Percentiles rank a stretch among this genome's conserved stretches.
Conservation (phyloP, 2,113 vertebrate genomes). For the Balaenoptera acutorostrata region DNA sequence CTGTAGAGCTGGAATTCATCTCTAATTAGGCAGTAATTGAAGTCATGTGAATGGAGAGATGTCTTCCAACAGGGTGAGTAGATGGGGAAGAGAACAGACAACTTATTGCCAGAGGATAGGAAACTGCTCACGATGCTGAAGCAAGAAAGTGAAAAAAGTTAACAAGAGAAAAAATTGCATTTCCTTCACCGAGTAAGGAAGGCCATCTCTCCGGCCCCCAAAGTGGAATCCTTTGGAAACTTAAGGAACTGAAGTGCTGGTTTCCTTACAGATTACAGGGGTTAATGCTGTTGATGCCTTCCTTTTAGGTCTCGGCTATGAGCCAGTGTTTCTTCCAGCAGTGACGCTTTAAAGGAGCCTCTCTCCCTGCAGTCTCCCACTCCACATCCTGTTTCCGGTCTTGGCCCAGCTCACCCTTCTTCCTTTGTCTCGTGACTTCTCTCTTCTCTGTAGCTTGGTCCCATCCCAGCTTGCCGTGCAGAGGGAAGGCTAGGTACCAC, state of each 20-base stretch:
- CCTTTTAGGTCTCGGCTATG: not conserved
- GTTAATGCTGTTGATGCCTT: not conserved
- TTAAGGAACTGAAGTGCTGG: not conserved
- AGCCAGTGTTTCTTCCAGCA: not conserved
- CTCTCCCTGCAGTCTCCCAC: rapidly evolving
- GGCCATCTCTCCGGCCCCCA: not conserved
- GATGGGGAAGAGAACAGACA: not conserved
- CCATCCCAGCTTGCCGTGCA: not conserved
- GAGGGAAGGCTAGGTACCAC: not conserved
- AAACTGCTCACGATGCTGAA: not conserved
- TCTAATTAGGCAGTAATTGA: conserved; percentile 17
- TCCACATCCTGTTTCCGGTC: rapidly evolving
- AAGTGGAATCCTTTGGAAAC: not conserved
- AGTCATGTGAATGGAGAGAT: not conserved
- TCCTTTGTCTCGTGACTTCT: not conserved
- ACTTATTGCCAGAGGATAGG: not conserved
- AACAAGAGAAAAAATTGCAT: not conserved
- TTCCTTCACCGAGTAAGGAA: not conserved
- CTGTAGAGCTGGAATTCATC: not conserved
- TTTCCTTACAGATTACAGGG: not conserved
- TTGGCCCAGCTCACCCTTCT: not conserved
- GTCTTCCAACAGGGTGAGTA: not conserved
- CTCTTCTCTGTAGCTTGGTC: rapidly evolving
- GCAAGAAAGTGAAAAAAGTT: not conserved
- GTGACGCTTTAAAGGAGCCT: not conserved